Evolutionary conservation across 2,113 vertebrate genomes (phyloP), one percentile per base, ranked within the genome.

Genomic region (Mellivora capensis): DNA sequence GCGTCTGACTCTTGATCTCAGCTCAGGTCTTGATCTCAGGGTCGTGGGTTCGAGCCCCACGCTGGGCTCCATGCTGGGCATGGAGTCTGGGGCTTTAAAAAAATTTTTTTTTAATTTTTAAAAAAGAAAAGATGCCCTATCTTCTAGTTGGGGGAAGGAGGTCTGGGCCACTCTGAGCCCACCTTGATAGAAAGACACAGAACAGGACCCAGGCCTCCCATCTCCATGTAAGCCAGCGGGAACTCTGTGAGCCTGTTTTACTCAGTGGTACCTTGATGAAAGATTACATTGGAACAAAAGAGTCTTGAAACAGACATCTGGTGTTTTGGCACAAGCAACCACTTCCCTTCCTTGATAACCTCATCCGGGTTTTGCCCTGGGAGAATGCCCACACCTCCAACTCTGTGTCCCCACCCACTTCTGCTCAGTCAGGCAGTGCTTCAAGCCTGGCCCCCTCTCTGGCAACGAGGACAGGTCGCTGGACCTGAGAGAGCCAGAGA

Each of bases 261-360:
- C 64, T 86, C 1, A 0, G 52, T 21, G 57, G 57, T 61, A 21
- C 69, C 84, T 91, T 31, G 0, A 76, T 4, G 31, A 89, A 90
- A 96, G 92, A 83, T 17, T 39, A 29, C 64, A 62, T 87, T 42
- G 69, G 84, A 90, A 67, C 93, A 91, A 62, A 94, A 44, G 31
- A 86, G 62, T 71, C 95, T 93, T 0, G 62, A 90, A 93, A 88
- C 21, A 93, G 91, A 94, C 91, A 98, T 96, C 97, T 98, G 97
- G 86, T 83, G 79, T 95, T 84, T 85, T 86, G 96, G 94, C 95
- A 92, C 44, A 39, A 31, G 69, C 93, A 62, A 21, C 79, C 79
- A 34, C 37, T 82, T 91, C 79, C 77, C 79, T 47, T 89, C 85
- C 54, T 71, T 44, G 81, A 96, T 84, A 69, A 79, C 52, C 15